These are phyloP conservation scores for Venustaconcha ellipsiformis DNA, from an alignment of 1,140 invertebrate species.

Conservation along the genomic window DNA sequence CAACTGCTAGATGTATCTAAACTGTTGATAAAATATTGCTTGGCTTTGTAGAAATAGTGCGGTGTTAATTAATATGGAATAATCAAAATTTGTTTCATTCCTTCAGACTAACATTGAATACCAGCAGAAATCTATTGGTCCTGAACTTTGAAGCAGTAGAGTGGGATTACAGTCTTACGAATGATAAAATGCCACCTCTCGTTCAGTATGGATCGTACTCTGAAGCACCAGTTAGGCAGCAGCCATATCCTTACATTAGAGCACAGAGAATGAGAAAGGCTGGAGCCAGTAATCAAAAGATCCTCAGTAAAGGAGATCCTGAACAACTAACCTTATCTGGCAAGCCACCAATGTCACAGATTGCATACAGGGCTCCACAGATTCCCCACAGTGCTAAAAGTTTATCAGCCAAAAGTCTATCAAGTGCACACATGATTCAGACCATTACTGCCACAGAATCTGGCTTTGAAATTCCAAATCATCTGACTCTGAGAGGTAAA, in stretches of 20 bases:
- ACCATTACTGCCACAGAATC: constrained; percentile 21
- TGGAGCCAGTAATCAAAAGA: constrained; percentile 61
- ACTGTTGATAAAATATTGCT: too few relatives aligned
- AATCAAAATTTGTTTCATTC: not conserved
- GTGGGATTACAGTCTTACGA: constrained; percentile 65
- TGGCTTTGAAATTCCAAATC: constrained; percentile 27
- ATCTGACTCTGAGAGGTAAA: constrained; percentile 1
- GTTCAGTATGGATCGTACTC: constrained; percentile 62
- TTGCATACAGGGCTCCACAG: constrained; percentile 45
- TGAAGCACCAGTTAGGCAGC: constrained; percentile 57
- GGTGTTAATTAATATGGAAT: too few relatives aligned
- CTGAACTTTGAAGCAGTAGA: constrained; percentile 67
- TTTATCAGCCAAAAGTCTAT: constrained; percentile 52
- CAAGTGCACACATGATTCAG: constrained; percentile 56
- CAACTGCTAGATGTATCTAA: too few relatives aligned
- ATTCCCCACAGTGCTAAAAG: constrained; percentile 62
- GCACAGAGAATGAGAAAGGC: constrained; percentile 64
- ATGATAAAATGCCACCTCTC: constrained; percentile 62
- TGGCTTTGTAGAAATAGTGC: too few relatives aligned
- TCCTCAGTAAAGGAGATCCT: constrained; percentile 37
- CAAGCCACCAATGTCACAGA: constrained; percentile 37
- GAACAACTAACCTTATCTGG: not conserved
- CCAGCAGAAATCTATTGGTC: constrained; percentile 62
- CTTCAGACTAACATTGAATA: constrained; percentile 67
- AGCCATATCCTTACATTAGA: constrained; percentile 64